Base-by-base conservation (phyloP, 2,888 invertebrate species). In the Parthenolecanium corni region DNA sequence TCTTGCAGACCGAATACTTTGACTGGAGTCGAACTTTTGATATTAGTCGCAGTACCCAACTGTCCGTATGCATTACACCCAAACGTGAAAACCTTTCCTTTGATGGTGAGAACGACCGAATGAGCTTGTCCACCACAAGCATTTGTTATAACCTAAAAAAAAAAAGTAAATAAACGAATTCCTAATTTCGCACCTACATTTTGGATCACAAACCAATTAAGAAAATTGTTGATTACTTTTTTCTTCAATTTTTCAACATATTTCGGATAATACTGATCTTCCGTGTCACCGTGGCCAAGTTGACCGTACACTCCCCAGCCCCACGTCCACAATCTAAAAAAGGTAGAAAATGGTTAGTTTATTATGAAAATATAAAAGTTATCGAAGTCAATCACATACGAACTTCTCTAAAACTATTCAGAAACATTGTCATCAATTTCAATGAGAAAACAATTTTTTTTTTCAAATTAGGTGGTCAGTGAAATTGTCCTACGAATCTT, bases 301-400 rank as follows among this genome's bases (percentile, higher is more conserved):
- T 95, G 95, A 0, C 95, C 95, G 72, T 93, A 90, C 44, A 94
- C 85, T 23, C 91, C 93, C 94, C 95, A 95, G 79, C 95, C 95
- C 93, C 94, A 95, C 1, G 86, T 87, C 71, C 85, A 94, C 1
- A 93, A 81, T 4, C 63, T 63, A 40, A 9, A 52, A 42, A 16
- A 52, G 3, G 18, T 14, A 42, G n/a, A 9, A 38, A 38, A n/a
- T n/a, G n/a, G n/a, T n/a, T n/a, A n/a, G n/a, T 5, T 38, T 12
- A 11, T 38, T 38, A 38, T 38, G 9, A 38, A 38, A 38, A 11
- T 38, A 38, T 11, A 38, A 11, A n/a, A n/a, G n/a, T n/a, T n/a
- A n/a, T n/a, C n/a, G n/a, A n/a, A n/a, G n/a, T n/a, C n/a, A n/a
- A n/a, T n/a, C n/a, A n/a, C n/a, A n/a, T n/a, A n/a, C n/a, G n/a